Evolutionary conservation across 2,797 vertebrate species (phyloP).

Genomic region (Mormyrops boulengeri): DNA sequence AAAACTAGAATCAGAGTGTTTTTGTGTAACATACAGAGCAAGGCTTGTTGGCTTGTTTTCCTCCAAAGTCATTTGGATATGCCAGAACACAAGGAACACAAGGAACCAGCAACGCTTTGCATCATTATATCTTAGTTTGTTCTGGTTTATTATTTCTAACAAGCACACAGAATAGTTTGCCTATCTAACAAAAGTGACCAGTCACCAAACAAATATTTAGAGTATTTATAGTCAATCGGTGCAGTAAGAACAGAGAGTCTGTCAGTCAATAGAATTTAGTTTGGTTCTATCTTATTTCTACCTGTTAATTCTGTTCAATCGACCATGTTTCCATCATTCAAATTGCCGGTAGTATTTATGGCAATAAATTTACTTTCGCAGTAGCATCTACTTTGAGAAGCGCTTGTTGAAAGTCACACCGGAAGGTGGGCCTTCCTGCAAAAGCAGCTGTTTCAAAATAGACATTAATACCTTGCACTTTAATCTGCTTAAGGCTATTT

Average conservation of each 20-base stretch:
- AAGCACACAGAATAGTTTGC: background rate
- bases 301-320: background rate
- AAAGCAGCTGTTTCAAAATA: background rate
- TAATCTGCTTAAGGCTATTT: background rate
- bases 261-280: background rate
- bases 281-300: background rate
- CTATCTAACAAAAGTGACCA: background rate
- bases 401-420: background rate
- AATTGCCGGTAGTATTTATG: background rate
- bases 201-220: background rate
- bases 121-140: background rate
- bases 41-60: background rate
- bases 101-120: background rate
- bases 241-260: background rate
- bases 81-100: background rate
- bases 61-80: slow-evolving; percentile 17
- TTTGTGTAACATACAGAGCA: slow-evolving; percentile 7
- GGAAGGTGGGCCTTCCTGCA: background rate
- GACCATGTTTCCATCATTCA: background rate
- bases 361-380: background rate
- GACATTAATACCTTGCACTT: background rate
- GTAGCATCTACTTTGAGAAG: background rate
- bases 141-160: background rate
- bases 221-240: background rate
- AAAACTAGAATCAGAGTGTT: background rate